Evolutionary conservation across 2,888 invertebrate species (phyloP), one percentile per base, ranked within the genome.

Genomic region (Rhingia rostrata): DNA sequence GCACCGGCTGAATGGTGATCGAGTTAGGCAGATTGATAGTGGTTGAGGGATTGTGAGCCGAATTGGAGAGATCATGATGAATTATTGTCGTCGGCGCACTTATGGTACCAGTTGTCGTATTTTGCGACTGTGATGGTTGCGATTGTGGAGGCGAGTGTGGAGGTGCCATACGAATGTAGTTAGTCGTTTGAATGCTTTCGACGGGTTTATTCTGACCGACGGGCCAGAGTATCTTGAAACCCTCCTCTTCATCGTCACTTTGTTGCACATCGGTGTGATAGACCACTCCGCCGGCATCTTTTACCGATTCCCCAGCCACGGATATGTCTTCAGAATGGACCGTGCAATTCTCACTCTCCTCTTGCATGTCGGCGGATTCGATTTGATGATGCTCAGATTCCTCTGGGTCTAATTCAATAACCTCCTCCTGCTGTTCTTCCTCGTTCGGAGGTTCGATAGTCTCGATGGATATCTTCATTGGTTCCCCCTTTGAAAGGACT

Each of bases 401-500:
- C 2, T 86, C 86, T 4, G 86, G 81, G 3, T 87, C 37, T 10
- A 90, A 84, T 54, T 88, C 61, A 60, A 87, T 86, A 10, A 88
- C 74, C n/a, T 88, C 87, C 1, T 88, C 87, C 51, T 88, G 88
- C 33, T 87, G 86, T 6, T 86, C 86, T 3, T 70, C 72, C 4
- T 60, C 60, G n/a, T 87, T 72, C 32, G 87, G 49, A 61, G 67
- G 72, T 30, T 86, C 81, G 9, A 79, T 67, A 0, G 66, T 56
- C 30, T 84, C 84, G 6, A 84, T 79, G 0, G 84, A 39, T 6
- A 84, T 79, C 6, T 83, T 73, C 67, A 83, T 78, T 14, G 61
- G 67, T 6, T 83, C 83, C 3, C 85, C 54, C 56, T 89, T 89
- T 35, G 39, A 80, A n/a, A 56, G 12, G 4, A 66, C 54, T 5